Percentiles rank a stretch among this genome's conserved stretches.
These are phyloP conservation scores for Zaprionus davidi DNA, from an alignment of 1,140 invertebrate species.

Conservation along the genomic window DNA sequence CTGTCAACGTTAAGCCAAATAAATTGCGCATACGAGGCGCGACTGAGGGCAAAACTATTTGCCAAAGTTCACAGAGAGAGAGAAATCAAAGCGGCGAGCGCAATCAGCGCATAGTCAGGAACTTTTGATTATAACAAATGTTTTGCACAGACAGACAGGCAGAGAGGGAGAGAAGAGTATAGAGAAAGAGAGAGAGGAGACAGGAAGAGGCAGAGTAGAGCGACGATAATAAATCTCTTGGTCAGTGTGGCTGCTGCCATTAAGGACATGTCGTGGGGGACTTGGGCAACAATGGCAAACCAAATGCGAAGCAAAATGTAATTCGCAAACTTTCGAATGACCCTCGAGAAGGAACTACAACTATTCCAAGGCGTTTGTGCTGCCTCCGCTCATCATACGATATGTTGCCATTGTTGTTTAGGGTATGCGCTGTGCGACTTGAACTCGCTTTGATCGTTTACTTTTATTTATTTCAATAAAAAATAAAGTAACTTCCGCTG, in stretches of 20 bases:
- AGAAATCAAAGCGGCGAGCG: constrained; percentile 65
- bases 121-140: constrained; percentile 82
- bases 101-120: constrained; percentile 61
- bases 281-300: constrained; percentile 61
- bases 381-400: background rate
- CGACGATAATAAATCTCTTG: constrained; percentile 78
- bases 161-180: background rate
- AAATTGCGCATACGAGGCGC: constrained; percentile 65
- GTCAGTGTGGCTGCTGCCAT: constrained; percentile 58
- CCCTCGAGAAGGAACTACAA: background rate
- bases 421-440: constrained; percentile 8
- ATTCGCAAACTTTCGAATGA: constrained; percentile 60
- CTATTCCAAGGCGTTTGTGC: background rate
- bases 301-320: constrained; percentile 55
- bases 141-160: constrained; percentile 33
- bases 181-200: constrained; percentile 1
- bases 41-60: constrained; percentile 65
- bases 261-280: constrained; percentile 64
- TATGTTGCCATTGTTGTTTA: background rate
- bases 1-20: constrained; percentile 81
- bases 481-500: constrained; percentile 66
- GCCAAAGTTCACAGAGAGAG: constrained; percentile 49
- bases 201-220: constrained; percentile 34
- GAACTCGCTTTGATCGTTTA: constrained; percentile 45
- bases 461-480: constrained; percentile 76